Conservation (phyloP, 2,888 invertebrate species). For the Alentia gelatinosa region DNA sequence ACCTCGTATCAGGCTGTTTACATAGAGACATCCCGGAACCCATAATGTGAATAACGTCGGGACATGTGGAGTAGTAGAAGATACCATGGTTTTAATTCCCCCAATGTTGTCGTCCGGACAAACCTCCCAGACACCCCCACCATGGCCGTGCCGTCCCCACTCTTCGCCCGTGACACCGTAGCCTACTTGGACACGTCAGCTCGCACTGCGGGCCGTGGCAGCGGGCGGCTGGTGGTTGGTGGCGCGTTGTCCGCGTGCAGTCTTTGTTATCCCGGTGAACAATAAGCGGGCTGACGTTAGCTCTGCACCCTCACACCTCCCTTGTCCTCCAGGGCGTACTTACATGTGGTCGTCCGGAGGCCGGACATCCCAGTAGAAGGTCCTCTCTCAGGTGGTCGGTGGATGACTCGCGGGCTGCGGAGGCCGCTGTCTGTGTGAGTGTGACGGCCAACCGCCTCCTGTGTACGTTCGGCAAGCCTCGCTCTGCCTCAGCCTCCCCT, state of each 20-base stretch:
- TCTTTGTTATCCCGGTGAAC: no score
- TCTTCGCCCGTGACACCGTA: constrained; percentile 19
- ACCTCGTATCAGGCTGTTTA: background rate
- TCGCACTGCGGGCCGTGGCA: background rate
- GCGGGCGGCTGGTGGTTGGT: background rate
- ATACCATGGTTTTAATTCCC: background rate
- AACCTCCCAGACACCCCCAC: background rate
- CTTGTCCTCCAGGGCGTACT: background rate
- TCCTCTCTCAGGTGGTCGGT: background rate
- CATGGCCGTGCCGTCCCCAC: background rate
- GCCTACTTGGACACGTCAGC: constrained; percentile 43
- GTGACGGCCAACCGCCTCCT: constrained; percentile 13
- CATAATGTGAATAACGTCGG: background rate
- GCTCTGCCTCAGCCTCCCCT: background rate
- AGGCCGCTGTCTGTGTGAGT: background rate
- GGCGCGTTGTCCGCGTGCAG: background rate
- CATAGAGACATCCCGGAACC: background rate
- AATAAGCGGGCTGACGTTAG: background rate
- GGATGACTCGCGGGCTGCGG: background rate
- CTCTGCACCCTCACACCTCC: background rate
- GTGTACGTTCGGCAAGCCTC: background rate
- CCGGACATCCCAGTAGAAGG: background rate
- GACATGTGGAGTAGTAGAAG: background rate
- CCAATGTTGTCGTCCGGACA: background rate
- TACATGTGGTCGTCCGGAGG: background rate